These are phyloP conservation scores for Chironomus tentans DNA, from an alignment of 2,888 invertebrate species.

Conservation along the genomic window DNA sequence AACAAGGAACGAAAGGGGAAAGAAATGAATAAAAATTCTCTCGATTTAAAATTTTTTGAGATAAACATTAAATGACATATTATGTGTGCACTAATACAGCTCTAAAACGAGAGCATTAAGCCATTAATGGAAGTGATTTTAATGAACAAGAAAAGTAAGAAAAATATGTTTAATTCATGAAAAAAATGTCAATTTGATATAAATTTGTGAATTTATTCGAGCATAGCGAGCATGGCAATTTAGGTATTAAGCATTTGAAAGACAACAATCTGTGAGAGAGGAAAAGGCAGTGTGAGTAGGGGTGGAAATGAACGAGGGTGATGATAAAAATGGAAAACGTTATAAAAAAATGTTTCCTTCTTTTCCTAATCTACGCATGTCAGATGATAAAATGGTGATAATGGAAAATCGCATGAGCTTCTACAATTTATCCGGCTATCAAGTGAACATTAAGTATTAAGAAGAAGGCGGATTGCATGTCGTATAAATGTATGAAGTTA, in stretches of 20 bases:
- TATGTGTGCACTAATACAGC: too few relatives aligned
- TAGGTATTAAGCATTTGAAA: too few relatives aligned
- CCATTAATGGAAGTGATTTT: slow-evolving; percentile 16
- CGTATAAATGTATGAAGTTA: background rate
- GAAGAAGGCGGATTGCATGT: background rate
- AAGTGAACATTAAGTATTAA: too few relatives aligned
- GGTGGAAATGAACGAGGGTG: too few relatives aligned
- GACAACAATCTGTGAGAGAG: too few relatives aligned
- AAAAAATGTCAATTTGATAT: too few relatives aligned
- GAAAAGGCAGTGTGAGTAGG: too few relatives aligned
- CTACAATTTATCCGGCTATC: too few relatives aligned
- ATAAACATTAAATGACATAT: background rate
- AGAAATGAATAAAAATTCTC: background rate
- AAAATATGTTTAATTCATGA: slow-evolving; percentile 14
- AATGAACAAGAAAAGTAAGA: background rate
- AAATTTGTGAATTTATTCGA: background rate
- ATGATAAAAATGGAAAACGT: too few relatives aligned
- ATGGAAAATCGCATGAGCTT: background rate
- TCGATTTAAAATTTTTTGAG: background rate
- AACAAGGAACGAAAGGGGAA: background rate
- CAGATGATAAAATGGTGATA: slow-evolving; percentile 10
- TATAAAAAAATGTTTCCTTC: background rate
- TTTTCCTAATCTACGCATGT: slow-evolving; percentile 15
- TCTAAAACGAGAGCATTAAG: too few relatives aligned
- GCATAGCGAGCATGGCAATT: background rate